phyloP scores from a whole-genome alignment of 1,140 invertebrate genomes.

The Ptiloglossa arizonensis region DNA sequence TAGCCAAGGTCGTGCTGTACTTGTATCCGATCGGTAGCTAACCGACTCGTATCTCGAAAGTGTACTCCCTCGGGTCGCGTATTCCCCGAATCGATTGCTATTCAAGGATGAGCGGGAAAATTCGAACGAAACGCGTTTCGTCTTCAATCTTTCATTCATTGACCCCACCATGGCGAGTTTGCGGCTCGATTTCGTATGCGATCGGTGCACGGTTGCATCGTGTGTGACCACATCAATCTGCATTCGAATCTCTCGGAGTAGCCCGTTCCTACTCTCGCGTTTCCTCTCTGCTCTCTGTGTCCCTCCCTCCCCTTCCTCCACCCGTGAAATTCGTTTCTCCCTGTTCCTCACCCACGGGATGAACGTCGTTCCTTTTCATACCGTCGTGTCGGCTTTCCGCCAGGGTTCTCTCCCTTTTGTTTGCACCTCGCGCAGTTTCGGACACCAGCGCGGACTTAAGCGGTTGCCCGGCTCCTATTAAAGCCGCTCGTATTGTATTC shows the following conservation, averaged over 20 bases:
- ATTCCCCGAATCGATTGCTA: background rate
- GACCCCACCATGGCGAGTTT: conserved; percentile 49
- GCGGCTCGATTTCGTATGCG: conserved; percentile 73
- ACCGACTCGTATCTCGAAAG: no score
- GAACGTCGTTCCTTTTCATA: background rate
- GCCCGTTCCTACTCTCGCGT: conserved; percentile 29
- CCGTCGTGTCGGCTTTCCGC: conserved; percentile 5
- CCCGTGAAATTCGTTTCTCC: background rate
- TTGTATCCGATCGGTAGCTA: no score
- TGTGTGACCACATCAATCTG: conserved; percentile 81
- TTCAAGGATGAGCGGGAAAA: conserved; percentile 37
- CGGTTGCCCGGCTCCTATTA: conserved; percentile 69
- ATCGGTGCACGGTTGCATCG: conserved; percentile 76
- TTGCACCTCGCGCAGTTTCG: conserved; percentile 76
- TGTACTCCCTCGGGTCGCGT: no score
- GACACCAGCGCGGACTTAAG: conserved; percentile 69
- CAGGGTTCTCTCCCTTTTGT: conserved; percentile 66
- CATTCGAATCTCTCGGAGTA: conserved; percentile 69
- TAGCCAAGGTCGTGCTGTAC: no score
- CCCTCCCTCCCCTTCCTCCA: conserved; percentile 9
- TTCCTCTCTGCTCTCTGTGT: conserved; percentile 27
- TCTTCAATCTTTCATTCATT: conserved; percentile 66
- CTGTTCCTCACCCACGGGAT: background rate
- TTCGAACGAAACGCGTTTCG: conserved; percentile 39
- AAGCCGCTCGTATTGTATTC: conserved; percentile 78